Evolutionary conservation across 2,888 invertebrate species (phyloP), one percentile per base, ranked within the genome.

Genomic region (Cabera pusaria): DNA sequence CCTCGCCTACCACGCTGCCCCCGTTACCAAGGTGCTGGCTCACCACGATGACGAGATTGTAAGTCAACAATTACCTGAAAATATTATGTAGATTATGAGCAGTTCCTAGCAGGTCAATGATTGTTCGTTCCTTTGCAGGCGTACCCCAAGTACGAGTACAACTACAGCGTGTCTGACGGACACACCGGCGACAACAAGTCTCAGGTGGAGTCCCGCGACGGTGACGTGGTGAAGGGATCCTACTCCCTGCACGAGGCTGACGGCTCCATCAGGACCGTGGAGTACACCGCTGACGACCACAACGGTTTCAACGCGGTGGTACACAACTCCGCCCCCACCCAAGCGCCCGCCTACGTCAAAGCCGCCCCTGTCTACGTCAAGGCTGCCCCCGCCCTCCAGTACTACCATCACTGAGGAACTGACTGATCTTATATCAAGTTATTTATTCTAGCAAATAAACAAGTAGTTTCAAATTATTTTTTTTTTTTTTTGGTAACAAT

Each of bases 121-220:
- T 6, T 7, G 3, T 5, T 14, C 2, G 5, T 12, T 5, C 3
- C 2, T 0, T 28, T n/a, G 2, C 55, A 85, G 81, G 71, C 86
- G 1, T 65, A 85, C 68, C 88, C 87, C 46, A 79, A 78, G 59
- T 88, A 87, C 69, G 83, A 90, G 57, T 91, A 79, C 80, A 78
- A 74, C 37, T 91, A 91, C 79, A 89, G 89, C 10, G 91, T 91
- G 1, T 79, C 88, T 48, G 91, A 91, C 64, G 73, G 83, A 8
- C 89, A 90, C 71, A 90, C 90, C 64, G 90, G 90, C 21, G 91
- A 91, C 76, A 80, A 87, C 72, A 90, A 91, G 74, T 78, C 81
- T 42, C 90, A 90, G 68, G 86, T 89, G 47, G 91, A 91, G 64
- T 56, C 63, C 44, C 80, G 86, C 49, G 90, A 90, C 53, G 90